Evolutionary conservation across 2,113 vertebrate species (phyloP).

Genomic region (Solea solea): DNA sequence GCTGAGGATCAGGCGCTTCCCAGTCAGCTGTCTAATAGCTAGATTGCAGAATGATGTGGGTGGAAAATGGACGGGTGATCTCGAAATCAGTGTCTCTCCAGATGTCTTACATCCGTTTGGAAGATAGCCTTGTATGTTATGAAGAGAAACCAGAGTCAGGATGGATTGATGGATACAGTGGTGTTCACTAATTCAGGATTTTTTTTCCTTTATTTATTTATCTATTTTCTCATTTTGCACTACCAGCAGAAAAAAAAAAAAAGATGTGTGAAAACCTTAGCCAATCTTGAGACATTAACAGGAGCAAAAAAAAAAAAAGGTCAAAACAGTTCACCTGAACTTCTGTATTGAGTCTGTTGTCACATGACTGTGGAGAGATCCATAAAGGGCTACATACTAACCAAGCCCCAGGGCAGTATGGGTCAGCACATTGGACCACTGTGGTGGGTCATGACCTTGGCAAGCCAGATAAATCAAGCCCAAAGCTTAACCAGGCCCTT

Average conservation of each 20-base stretch:
- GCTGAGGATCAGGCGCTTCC: slow-evolving; percentile 26
- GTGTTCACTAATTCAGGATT: background rate
- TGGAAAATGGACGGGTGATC: slow-evolving; percentile 14
- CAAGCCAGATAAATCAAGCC: slow-evolving; percentile 73
- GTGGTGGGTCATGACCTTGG: slow-evolving; percentile 56
- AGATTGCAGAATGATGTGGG: slow-evolving; percentile 27
- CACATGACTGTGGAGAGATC: slow-evolving; percentile 25
- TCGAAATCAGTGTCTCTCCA: slow-evolving; percentile 26
- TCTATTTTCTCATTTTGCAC: background rate
- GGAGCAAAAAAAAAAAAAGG: slow-evolving; percentile 27
- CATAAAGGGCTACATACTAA: slow-evolving; percentile 48
- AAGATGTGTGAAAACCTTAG: background rate
- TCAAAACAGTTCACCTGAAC: slow-evolving; percentile 58
- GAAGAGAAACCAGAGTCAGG: no score
- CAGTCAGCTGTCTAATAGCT: slow-evolving; percentile 41
- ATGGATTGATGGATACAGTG: background rate
- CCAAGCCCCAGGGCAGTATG: slow-evolving; percentile 30
- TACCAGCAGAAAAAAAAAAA: background rate
- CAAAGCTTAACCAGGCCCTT: slow-evolving; percentile 68
- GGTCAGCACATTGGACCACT: slow-evolving; percentile 58
- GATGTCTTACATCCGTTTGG: slow-evolving; percentile 15
- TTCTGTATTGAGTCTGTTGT: slow-evolving; percentile 44
- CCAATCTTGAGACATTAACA: background rate
- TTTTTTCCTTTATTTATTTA: background rate
- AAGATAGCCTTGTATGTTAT: no score